Evolutionary conservation across 30 jellyfish, hydroid and myxozoan species (phyloP), one percentile per base, ranked within the genome.

Genomic region (Turritopsis dohrnii): DNA sequence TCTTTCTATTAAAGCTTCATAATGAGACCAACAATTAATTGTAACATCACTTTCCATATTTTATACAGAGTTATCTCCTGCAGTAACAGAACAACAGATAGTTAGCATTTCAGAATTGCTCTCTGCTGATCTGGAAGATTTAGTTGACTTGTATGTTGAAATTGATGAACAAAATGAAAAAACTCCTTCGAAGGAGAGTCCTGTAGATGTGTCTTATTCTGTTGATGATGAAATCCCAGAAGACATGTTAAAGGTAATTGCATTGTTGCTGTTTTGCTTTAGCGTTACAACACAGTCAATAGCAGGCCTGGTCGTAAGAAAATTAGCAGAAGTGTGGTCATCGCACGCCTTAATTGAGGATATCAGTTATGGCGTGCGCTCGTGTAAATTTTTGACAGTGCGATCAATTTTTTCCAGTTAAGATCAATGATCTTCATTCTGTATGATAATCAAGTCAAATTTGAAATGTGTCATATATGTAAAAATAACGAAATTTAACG

Each of bases 141-240:
- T 91, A 41, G 90, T 86, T n/a, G 95, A 83, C 16, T 83, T 90
- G 19, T 84, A 83, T 22, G 53, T 90, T 60, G 93, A 82, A 1
- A 89, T 74, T 73, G 25, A 81, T 22, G 94, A 90, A 18, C 86
- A 76, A 71, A 79, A 65, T 22, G 89, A 76, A 21, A 86, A 52
- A 8, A 76, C 25, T 79, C 28, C 54, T n/a, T 23, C 71, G 18
- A 52, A 75, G 75, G 92, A 84, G 41, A 79, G 87, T 71, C 87
- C 87, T 80, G 87, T 80, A 1, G 87, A 80, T 80, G 81, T 80
- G 18, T 29, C 87, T 24, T 52, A 22, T 21, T 52, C 83, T 20
- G 88, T 84, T 54, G 76, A 79, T 5, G 92, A 76, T 7, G 82
- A 69, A 21, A 75, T 65, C 23, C 84, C 89, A 69, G 83, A 71